A percentile compares a stretch with the other conserved stretches of the same genome.
Evolutionary conservation across 64 coral and sea anemone genomes (phyloP).

Genomic region (Platygyra sinensis): DNA sequence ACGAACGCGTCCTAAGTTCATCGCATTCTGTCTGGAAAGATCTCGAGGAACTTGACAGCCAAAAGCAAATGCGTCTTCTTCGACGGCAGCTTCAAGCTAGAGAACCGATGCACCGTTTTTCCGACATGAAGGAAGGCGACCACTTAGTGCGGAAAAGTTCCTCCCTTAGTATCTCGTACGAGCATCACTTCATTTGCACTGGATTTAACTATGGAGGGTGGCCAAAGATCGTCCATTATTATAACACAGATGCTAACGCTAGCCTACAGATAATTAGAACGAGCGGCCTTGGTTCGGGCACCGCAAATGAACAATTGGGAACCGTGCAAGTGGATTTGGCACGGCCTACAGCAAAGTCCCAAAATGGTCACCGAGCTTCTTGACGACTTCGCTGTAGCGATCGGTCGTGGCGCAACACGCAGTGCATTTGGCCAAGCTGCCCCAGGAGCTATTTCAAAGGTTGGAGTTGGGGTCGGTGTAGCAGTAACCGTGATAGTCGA

Average conservation of each 20-base stretch:
- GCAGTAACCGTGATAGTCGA: conserved; percentile 14
- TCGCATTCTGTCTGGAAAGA: not conserved
- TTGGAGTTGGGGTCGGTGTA: not conserved
- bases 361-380: conserved; percentile 1
- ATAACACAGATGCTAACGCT: no score
- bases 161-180: not conserved
- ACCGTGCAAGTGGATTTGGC: not conserved
- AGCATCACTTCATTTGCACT: not conserved
- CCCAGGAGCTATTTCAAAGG: not conserved
- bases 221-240: conserved; percentile 2
- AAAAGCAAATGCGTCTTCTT: not conserved
- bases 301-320: not conserved
- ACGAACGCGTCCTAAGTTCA: no score
- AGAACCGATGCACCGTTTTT: conserved; percentile 15
- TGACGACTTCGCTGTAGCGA: conserved; percentile 15
- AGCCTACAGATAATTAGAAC: no score
- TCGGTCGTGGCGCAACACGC: not conserved
- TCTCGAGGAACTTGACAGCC: not conserved
- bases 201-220: not conserved
- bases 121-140: conserved; percentile 5
- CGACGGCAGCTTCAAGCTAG: conserved; percentile 15
- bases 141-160: conserved; percentile 9
- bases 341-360: not conserved
- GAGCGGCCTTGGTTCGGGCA: not conserved
- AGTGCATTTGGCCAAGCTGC: not conserved